Evolutionary conservation across 2,113 vertebrate genomes (phyloP), one percentile per base, ranked within the genome.

Genomic region (Pollimyrus isidori): DNA sequence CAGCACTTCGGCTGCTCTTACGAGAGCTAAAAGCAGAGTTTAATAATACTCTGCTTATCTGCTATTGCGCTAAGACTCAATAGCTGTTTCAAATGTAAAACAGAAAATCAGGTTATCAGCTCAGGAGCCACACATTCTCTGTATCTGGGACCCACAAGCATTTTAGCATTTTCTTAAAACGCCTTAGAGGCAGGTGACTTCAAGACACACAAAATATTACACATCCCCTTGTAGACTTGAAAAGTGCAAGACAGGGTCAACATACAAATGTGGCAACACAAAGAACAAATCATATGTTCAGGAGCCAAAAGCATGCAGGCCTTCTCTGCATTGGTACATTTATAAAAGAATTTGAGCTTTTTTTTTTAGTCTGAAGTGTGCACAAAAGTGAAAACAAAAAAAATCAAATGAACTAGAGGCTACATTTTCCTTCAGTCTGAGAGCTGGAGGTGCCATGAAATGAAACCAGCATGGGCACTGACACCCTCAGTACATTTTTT

Each of bases 181-280:
- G 7, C 46, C n/a, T 35, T 35, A n/a, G 53, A 87, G 46, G 84
- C 85, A 26, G 53, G 30, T 23, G 86, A 87, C 39, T 35, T 76
- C 11, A 76, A n/a, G 30, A 76, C 30, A 76, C 69, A 76, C 69
- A 87, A 96, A 97, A 97, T 97, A 97, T 97, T 98, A 97, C 97
- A 98, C 97, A 97, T 97, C 96, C 97, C 97, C 96, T 96, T 95
- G 95, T 97, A 97, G 97, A 97, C 96, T 97, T 96, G 94, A 96
- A 98, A 99, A 99, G 98, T 98, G 97, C 97, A 98, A 98, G 87
- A 88, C 96, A 95, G 97, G 95, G 96, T 95, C 97, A 95, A 96
- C 96, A 96, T 96, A 97, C 96, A 95, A 96, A 96, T 97, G 97
- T 4, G 88, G 56, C 92, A 93, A 93, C 89, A 45, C 92, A 94